These are phyloP conservation scores for Bothrops jararaca DNA, from an alignment of 2,113 vertebrate species.

Conservation along the genomic window DNA sequence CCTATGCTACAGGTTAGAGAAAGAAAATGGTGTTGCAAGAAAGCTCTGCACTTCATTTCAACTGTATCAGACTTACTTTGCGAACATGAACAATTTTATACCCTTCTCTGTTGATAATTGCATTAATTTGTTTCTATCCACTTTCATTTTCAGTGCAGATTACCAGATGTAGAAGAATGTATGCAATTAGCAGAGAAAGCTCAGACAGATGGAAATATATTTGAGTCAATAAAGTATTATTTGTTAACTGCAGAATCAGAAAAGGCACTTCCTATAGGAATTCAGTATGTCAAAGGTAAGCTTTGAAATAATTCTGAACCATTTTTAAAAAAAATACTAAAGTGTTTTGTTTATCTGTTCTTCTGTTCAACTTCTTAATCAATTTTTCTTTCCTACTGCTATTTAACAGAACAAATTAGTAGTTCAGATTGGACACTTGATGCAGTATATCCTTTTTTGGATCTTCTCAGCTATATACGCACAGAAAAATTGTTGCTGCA, in stretches of 20 bases:
- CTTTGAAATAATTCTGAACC: background rate
- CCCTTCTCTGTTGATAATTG: background rate
- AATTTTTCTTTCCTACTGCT: background rate
- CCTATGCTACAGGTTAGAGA: background rate
- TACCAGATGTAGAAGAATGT: constrained; percentile 84
- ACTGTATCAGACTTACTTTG: background rate
- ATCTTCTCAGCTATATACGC: constrained; percentile 89
- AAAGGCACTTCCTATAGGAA: constrained; percentile 83
- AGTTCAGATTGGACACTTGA: constrained; percentile 87
- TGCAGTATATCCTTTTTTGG: constrained; percentile 79
- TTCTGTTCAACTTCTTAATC: background rate
- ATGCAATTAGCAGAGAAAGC: constrained; percentile 75
- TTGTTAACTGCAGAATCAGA: constrained; percentile 88
- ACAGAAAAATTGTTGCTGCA: constrained; percentile 84
- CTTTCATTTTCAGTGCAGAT: constrained; percentile 79
- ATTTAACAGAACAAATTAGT: constrained; percentile 78
- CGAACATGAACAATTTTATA: background rate
- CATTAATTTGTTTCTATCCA: constrained; percentile 10
- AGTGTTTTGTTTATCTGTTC: constrained; percentile 1
- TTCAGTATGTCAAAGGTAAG: constrained; percentile 87
- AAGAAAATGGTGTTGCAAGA: background rate
- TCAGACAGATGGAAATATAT: constrained; percentile 72
- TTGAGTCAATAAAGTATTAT: constrained; percentile 84
- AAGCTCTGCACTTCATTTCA: background rate
- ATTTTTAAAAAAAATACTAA: background rate